Percentiles rank a stretch among this genome's conserved stretches.
These are phyloP conservation scores for Phylloscopus whistleri DNA, from an alignment of 2,113 vertebrate species.

Conservation along the genomic window DNA sequence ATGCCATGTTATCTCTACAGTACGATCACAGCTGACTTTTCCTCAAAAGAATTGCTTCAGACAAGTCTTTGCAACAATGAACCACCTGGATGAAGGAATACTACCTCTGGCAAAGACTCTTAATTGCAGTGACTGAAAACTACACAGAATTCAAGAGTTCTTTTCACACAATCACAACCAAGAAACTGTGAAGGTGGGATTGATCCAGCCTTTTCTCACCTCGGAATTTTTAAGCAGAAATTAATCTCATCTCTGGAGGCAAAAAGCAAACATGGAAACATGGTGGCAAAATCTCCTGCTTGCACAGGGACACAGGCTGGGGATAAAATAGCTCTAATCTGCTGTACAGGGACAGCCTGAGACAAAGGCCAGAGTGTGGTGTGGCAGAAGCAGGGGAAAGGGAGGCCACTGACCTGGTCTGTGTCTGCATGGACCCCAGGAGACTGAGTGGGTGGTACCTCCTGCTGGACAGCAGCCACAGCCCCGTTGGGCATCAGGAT, in stretches of 20 bases:
- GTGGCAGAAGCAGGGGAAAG: background rate
- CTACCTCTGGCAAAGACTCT: background rate
- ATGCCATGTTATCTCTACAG: background rate
- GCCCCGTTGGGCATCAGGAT: slow-evolving; percentile 98
- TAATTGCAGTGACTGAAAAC: background rate
- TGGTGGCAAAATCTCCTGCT: background rate
- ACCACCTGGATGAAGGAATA: background rate
- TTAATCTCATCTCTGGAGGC: background rate
- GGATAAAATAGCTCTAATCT: background rate
- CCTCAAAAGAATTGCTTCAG: background rate
- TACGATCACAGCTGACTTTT: background rate
- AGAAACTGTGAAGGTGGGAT: background rate
- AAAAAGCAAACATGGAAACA: background rate
- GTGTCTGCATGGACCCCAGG: slow-evolving; percentile 84
- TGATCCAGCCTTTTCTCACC: background rate
- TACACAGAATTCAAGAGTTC: background rate
- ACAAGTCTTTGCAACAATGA: background rate
- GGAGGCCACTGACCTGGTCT: slow-evolving; percentile 85
- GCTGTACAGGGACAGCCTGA: background rate
- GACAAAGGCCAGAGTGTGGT: background rate
- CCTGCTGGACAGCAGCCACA: slow-evolving; percentile 90
- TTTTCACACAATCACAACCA: background rate
- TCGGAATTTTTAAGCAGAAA: background rate
- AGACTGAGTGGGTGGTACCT: slow-evolving; percentile 79
- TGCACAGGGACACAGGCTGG: background rate